Conservation (phyloP, 2,888 invertebrate genomes). For the Tryphoninae sp. region DNA sequence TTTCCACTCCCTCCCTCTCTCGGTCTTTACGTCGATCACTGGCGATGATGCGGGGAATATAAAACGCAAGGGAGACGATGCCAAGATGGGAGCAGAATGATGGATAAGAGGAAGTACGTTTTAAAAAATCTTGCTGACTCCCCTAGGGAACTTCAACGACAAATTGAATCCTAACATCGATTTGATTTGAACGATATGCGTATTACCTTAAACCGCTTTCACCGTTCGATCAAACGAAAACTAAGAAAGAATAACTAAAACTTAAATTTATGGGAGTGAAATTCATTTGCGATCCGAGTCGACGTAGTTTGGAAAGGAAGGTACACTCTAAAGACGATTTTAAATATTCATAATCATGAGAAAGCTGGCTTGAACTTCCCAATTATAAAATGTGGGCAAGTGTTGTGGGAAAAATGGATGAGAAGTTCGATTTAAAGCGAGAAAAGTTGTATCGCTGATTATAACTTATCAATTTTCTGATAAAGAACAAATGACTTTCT, state of each 20-base stretch:
- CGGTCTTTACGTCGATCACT: slow-evolving; percentile 36
- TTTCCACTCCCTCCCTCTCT: slow-evolving; percentile 7
- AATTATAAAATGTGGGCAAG: too few relatives aligned
- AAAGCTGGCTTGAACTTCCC: too few relatives aligned
- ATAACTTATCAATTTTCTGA: too few relatives aligned
- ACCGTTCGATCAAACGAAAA: background rate
- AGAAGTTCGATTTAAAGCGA: too few relatives aligned
- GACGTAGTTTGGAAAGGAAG: too few relatives aligned
- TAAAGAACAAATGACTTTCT: too few relatives aligned
- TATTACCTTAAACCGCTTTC: background rate
- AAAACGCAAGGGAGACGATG: slow-evolving; percentile 27
- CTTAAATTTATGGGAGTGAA: background rate
- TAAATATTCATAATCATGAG: too few relatives aligned
- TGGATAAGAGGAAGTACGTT: background rate
- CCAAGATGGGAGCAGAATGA: slow-evolving; percentile 26
- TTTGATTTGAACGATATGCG: slow-evolving; percentile 19
- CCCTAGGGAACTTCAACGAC: slow-evolving; percentile 35
- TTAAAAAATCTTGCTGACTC: slow-evolving; percentile 18
- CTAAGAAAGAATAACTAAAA: background rate
- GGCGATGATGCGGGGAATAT: slow-evolving; percentile 51
- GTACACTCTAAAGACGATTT: too few relatives aligned
- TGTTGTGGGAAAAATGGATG: too few relatives aligned
- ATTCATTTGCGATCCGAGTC: too few relatives aligned
- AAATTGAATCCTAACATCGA: slow-evolving; percentile 30
- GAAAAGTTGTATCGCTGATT: too few relatives aligned